A percentile compares a stretch with the other conserved stretches of the same genome.
phyloP scores from a whole-genome alignment of 2,113 vertebrate genomes.

The Siniperca knerii region DNA sequence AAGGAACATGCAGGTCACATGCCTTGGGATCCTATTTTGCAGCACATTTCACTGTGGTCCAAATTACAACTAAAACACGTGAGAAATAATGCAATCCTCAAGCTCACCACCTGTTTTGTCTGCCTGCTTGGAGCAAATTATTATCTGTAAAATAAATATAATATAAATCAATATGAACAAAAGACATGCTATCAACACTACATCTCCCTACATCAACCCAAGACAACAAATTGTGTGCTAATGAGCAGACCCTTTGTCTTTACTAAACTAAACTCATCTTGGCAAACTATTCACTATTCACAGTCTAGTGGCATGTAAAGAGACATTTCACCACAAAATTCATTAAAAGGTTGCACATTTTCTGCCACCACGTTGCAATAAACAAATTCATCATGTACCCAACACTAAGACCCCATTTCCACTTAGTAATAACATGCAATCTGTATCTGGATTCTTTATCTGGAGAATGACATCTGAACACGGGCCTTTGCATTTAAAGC shows the following conservation, averaged over 20 bases:
- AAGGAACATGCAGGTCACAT: slow-evolving; percentile 24
- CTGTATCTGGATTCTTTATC: not conserved
- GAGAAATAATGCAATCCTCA: slow-evolving; percentile 5
- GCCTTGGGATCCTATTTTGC: slow-evolving; percentile 10
- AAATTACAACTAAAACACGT: not conserved
- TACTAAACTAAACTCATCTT: too few species aligned
- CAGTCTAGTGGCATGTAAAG: not conserved
- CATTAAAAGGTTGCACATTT: not conserved
- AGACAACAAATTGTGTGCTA: not conserved
- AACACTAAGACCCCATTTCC: not conserved
- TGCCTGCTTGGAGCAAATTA: slow-evolving; percentile 13
- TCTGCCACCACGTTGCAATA: too few species aligned
- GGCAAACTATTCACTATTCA: too few species aligned
- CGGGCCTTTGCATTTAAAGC: not conserved
- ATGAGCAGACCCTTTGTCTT: not conserved
- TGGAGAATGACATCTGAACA: slow-evolving; percentile 5
- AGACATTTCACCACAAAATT: too few species aligned
- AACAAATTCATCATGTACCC: not conserved
- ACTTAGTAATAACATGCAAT: not conserved
- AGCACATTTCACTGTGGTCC: too few species aligned
- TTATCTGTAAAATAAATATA: not conserved
- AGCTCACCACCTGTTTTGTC: slow-evolving; percentile 34
- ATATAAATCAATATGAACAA: not conserved
- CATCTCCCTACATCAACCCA: too few species aligned
- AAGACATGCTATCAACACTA: too few species aligned